A percentile compares a stretch with the other conserved stretches of the same genome.
These are phyloP conservation scores for Rhagonycha lutea DNA, from an alignment of 2,888 invertebrate genomes.

Conservation along the genomic window DNA sequence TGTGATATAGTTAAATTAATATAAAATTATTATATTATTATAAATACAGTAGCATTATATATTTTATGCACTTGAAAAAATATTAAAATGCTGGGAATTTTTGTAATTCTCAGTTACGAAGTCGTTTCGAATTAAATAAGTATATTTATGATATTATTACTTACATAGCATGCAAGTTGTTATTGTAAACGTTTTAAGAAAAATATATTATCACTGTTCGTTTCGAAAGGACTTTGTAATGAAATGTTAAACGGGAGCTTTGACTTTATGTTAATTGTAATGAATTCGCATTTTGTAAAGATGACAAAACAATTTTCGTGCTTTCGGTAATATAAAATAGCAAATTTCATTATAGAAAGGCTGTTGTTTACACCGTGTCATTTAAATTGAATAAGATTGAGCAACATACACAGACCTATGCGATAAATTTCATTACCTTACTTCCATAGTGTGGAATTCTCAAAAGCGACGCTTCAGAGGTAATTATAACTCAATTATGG, in stretches of 20 bases:
- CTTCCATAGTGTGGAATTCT: conserved; percentile 20
- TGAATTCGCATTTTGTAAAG: conserved; percentile 11
- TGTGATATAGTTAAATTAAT: conserved; percentile 38
- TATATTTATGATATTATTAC: conserved; percentile 1
- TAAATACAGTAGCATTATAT: conserved; percentile 1
- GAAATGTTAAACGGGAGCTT: conserved; percentile 11
- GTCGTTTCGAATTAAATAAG: not conserved
- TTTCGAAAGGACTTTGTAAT: conserved; percentile 11
- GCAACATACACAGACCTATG: conserved; percentile 21
- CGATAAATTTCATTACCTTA: conserved; percentile 31
- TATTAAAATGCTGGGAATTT: not conserved
- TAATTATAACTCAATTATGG: conserved; percentile 31
- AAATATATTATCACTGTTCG: not conserved
- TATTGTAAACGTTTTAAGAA: conserved; percentile 1
- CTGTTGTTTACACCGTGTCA: conserved; percentile 23
- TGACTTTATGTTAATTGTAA: conserved; percentile 12
- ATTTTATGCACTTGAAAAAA: conserved; percentile 1
- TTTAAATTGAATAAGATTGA: conserved; percentile 30
- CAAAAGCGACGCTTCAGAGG: conserved; percentile 28
- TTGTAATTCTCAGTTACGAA: not conserved
- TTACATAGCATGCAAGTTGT: not conserved
- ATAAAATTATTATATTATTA: conserved; percentile 5
- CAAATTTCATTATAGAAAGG: conserved; percentile 28
- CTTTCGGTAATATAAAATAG: conserved; percentile 14
- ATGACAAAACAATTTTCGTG: conserved; percentile 28